Base-by-base conservation (phyloP, 1,140 invertebrate species). In the Drosophila serrata region DNA sequence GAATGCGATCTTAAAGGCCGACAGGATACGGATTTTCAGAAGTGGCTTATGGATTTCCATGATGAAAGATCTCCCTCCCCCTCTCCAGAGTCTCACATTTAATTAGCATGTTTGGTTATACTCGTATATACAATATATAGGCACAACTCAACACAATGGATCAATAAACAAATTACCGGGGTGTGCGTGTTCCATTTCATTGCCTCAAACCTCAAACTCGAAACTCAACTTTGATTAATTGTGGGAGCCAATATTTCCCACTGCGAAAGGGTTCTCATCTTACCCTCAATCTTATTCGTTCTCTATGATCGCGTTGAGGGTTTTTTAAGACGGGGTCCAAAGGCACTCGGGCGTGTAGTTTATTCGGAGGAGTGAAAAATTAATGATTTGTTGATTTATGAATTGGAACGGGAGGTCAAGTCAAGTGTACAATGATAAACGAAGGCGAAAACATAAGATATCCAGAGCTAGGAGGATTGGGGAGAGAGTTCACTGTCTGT, bases 331-430 rank as follows among this genome's bases (percentile, higher is more conserved):
- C 37, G 24, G 35, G 35, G 11, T 31, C 35, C 42, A 37, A 57
- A 62, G 63, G 49, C 61, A 79, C 59, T 68, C 53, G 45, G 40
- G 42, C 60, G 58, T 84, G 58, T 37, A 42, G 55, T 37, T 60
- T 63, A 27, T 46, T 37, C 35, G 73, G 57, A 79, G 86, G 73
- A 88, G 85, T 90, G 74, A 79, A 90, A 80, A 90, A 91, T 91
- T 91, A 91, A 91, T 91, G 88, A 88, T 91, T 88, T 91, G 88
- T 91, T 91, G 88, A 91, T 91, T 91, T 91, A 91, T 91, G 90
- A 91, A 91, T 91, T 85, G 88, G 69, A 70, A 79, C 67, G 74
- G 69, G 74, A 77, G 82, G 81, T 88, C 80, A 84, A 87, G 88
- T 91, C 88, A 91, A 91, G 88, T 91, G 88, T 77, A 91, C 72